phyloP scores from a whole-genome alignment of 2,113 vertebrate species.

The Sigmodon hispidus region DNA sequence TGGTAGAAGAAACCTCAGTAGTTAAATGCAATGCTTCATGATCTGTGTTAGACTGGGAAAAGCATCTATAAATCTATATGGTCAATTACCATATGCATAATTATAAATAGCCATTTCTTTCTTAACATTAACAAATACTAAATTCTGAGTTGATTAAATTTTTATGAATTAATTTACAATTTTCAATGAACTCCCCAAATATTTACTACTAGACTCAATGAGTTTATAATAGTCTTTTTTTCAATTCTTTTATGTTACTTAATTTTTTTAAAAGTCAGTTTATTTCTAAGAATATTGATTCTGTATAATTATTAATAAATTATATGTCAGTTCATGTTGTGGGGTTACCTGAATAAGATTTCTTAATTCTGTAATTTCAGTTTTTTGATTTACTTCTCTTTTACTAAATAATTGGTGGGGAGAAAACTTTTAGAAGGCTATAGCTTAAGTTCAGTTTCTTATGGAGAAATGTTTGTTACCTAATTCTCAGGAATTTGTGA shows the following conservation, averaged over 20 bases:
- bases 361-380: not conserved
- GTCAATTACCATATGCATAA: not conserved
- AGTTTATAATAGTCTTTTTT: not conserved
- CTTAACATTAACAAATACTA: not conserved
- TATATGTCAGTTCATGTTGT: not conserved
- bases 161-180: not conserved
- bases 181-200: not conserved
- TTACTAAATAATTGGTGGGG: not conserved
- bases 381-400: not conserved
- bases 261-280: not conserved
- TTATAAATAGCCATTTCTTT: constrained; percentile 5
- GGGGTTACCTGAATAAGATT: not conserved
- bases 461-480: not conserved
- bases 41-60: not conserved
- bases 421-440: constrained; percentile 7
- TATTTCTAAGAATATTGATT: constrained; percentile 8
- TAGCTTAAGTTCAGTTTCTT: not conserved
- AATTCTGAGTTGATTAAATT: constrained; percentile 3
- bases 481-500: constrained; percentile 25
- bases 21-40: not conserved
- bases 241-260: not conserved
- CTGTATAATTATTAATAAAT: constrained; percentile 18
- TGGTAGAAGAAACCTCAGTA: not conserved
- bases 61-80: not conserved
- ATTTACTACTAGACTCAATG: constrained; percentile 30